A percentile compares a stretch with the other conserved stretches of the same genome.
phyloP scores from a whole-genome alignment of 2,113 vertebrate genomes.

The Periophthalmodon schlosseri region DNA sequence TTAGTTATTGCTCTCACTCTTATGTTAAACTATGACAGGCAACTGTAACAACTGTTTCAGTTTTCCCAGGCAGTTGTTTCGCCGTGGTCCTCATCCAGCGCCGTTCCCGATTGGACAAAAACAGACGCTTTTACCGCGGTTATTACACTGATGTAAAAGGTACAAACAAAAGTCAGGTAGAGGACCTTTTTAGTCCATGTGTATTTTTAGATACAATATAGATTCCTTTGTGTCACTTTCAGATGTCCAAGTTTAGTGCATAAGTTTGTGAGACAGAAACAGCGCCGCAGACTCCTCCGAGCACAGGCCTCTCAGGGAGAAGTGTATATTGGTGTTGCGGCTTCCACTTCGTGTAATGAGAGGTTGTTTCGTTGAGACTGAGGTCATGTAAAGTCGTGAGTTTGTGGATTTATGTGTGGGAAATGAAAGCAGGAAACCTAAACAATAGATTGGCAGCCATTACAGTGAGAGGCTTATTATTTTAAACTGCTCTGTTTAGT shows the following conservation, averaged over 20 bases:
- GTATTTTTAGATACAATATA: not conserved
- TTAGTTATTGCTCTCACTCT: too few species aligned
- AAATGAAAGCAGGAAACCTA: conserved; percentile 75
- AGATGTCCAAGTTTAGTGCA: conserved; percentile 8
- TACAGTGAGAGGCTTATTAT: conserved; percentile 65
- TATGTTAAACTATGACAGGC: too few species aligned
- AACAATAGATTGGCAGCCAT: conserved; percentile 72
- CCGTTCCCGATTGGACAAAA: too few species aligned
- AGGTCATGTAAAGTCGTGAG: conserved; percentile 70
- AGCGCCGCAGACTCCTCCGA: conserved; percentile 20
- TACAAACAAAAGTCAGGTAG: too few species aligned
- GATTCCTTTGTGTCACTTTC: not conserved
- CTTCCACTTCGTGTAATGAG: conserved; percentile 86
- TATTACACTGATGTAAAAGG: too few species aligned
- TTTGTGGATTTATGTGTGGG: conserved; percentile 72
- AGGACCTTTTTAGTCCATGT: not conserved
- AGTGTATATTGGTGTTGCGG: conserved; percentile 62
- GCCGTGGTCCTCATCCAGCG: too few species aligned
- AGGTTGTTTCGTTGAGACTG: conserved; percentile 84
- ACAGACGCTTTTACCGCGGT: too few species aligned
- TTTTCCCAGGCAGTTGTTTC: too few species aligned
- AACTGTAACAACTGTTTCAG: too few species aligned
- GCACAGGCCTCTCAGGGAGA: conserved; percentile 51
- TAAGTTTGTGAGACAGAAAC: conserved; percentile 45
- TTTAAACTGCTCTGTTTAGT: conserved; percentile 54